Conservation (phyloP, 2,888 invertebrate genomes). For the Seladonia tumulorum region DNA sequence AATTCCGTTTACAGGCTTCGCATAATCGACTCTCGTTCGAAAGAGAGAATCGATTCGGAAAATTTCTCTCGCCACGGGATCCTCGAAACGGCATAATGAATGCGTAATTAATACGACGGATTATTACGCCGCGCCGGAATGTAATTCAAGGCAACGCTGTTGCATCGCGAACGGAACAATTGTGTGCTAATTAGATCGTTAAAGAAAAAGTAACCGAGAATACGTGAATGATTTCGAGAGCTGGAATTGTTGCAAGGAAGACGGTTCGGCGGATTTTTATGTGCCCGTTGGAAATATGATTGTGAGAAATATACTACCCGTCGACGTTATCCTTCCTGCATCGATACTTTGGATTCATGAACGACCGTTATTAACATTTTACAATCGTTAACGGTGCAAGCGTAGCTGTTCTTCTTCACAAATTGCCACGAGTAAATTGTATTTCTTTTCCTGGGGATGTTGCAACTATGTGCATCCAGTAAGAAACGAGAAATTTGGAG, state of each 20-base stretch:
- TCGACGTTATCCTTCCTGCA: background rate
- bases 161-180: background rate
- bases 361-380: background rate
- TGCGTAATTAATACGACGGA: background rate
- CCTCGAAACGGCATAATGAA: slow-evolving; percentile 11
- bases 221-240: background rate
- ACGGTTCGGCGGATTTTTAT: background rate
- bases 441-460: background rate
- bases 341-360: background rate
- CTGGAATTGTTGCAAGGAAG: background rate
- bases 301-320: background rate
- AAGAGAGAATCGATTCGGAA: background rate
- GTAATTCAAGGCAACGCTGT: slow-evolving; percentile 20
- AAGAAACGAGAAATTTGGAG: background rate
- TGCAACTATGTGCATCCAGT: background rate
- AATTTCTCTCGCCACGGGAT: background rate
- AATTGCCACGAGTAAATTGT: background rate
- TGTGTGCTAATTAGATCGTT: slow-evolving; percentile 50
- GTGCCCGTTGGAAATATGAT: background rate
- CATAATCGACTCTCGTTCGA: background rate
- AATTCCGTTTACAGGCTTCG: background rate
- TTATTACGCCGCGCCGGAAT: slow-evolving; percentile 17
- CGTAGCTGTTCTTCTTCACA: background rate
- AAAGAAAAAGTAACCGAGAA: slow-evolving; percentile 19
- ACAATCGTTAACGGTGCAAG: background rate